phyloP scores from a whole-genome alignment of 2,888 invertebrate genomes.

The Alcis repandata region DNA sequence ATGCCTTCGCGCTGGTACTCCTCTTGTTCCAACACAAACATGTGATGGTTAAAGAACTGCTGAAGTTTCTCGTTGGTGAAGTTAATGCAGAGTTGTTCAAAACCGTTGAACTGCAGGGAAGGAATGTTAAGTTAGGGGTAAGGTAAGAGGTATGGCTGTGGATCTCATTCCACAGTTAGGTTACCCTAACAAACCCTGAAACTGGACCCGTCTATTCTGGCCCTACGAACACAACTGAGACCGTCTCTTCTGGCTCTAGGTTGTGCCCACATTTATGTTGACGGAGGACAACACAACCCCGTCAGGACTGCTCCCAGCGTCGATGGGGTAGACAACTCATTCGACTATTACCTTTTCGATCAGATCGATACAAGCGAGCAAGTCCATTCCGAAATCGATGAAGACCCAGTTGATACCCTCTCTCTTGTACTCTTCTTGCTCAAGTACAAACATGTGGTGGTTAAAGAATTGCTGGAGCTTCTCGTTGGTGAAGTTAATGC shows the following conservation, averaged over 20 bases:
- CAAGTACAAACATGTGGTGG: conserved; percentile 99
- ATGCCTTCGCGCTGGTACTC: conserved; percentile 98
- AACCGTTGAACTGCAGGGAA: conserved; percentile 95
- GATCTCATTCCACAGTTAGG: conserved; percentile 77
- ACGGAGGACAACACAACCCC: conserved; percentile 49
- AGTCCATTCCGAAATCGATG: conserved; percentile 99
- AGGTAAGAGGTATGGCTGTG: conserved; percentile 65
- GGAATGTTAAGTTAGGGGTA: conserved; percentile 72
- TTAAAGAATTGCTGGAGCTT: conserved; percentile 99
- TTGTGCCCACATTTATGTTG: conserved; percentile 26
- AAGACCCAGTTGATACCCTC: conserved; percentile 98
- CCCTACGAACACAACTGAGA: conserved; percentile 41
- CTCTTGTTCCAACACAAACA: conserved; percentile 99
- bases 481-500: conserved; percentile 99
- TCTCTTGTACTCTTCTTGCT: conserved; percentile 98
- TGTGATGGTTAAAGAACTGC: conserved; percentile 99
- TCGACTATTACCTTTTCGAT: conserved; percentile 94
- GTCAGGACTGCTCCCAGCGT: conserved; percentile 60
- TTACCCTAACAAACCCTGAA: conserved; percentile 52
- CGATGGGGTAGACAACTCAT: conserved; percentile 59
- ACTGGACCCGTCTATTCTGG: conserved; percentile 39
- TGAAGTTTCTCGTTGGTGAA: conserved; percentile 99
- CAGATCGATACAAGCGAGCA: conserved; percentile 97
- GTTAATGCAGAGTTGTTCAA: conserved; percentile 99
- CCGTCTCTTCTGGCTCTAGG: conserved; percentile 53